Percentiles rank a stretch among this genome's conserved stretches.
Evolutionary conservation across 1,140 invertebrate genomes (phyloP).

Genomic region (Whitmania pigra): DNA sequence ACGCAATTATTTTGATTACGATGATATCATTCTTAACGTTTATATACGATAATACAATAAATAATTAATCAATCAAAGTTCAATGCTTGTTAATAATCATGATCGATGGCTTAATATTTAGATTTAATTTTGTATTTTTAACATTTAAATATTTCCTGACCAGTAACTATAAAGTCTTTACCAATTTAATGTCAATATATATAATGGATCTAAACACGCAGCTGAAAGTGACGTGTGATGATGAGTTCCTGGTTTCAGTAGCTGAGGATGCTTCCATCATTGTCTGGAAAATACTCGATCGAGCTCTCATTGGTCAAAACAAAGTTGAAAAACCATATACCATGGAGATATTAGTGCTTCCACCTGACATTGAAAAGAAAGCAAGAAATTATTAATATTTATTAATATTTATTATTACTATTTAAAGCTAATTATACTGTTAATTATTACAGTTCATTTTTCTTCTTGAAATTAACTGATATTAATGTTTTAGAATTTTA

Average conservation of each 20-base stretch:
- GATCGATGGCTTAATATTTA: no score
- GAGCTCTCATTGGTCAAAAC: constrained; percentile 55
- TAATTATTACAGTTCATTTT: no score
- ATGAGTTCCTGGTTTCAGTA: constrained; percentile 61
- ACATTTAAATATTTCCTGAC: no score
- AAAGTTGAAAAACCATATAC: constrained; percentile 61
- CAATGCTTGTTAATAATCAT: no score
- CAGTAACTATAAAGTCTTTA: no score
- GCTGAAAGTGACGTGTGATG: constrained; percentile 56
- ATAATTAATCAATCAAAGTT: not conserved
- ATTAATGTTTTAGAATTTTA: no score
- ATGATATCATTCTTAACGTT: not conserved
- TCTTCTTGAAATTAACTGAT: no score
- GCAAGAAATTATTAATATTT: constrained; percentile 25
- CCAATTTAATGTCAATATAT: no score
- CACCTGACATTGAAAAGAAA: constrained; percentile 46
- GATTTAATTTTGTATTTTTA: no score
- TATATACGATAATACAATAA: no score
- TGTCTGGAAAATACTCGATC: constrained; percentile 65
- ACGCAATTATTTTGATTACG: not conserved
- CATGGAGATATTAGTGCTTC: constrained; percentile 52
- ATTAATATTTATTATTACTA: no score
- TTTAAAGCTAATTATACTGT: no score
- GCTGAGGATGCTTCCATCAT: constrained; percentile 63
- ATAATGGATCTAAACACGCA: constrained; percentile 20